Percentiles rank a stretch among this genome's conserved stretches.
Conservation (phyloP, 2,113 vertebrate genomes). For the Deroptyus accipitrinus region DNA sequence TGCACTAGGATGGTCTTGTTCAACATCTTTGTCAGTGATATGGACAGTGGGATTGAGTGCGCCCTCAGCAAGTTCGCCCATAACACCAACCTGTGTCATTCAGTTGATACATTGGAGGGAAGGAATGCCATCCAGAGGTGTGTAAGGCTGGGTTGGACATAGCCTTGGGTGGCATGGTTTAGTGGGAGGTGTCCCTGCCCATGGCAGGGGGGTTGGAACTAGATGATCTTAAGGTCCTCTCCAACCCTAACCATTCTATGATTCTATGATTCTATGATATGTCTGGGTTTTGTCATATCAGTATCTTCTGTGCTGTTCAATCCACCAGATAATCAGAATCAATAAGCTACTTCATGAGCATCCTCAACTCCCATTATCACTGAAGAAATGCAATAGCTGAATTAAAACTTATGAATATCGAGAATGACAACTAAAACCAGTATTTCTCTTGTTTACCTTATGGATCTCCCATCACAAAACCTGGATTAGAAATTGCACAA, state of each 20-base stretch:
- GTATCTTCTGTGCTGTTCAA: not conserved
- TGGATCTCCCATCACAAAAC: not conserved
- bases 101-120: too few relatives aligned
- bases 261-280: not conserved
- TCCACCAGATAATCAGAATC: not conserved
- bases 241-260: too few relatives aligned
- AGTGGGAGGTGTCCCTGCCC: too few relatives aligned
- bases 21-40: too few relatives aligned
- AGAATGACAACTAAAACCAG: not conserved
- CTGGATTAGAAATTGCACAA: not conserved
- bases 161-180: too few relatives aligned
- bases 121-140: too few relatives aligned
- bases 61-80: too few relatives aligned
- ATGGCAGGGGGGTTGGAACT: too few relatives aligned
- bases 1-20: not conserved
- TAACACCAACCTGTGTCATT: too few relatives aligned
- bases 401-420: not conserved
- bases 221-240: too few relatives aligned
- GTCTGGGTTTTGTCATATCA: not conserved
- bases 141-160: too few relatives aligned
- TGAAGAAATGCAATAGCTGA: not conserved
- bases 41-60: too few relatives aligned
- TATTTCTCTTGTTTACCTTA: not conserved
- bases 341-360: not conserved
- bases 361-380: not conserved